Evolutionary conservation across 2,113 vertebrate species (phyloP).

Genomic region (Rhizomys pruinosus): DNA sequence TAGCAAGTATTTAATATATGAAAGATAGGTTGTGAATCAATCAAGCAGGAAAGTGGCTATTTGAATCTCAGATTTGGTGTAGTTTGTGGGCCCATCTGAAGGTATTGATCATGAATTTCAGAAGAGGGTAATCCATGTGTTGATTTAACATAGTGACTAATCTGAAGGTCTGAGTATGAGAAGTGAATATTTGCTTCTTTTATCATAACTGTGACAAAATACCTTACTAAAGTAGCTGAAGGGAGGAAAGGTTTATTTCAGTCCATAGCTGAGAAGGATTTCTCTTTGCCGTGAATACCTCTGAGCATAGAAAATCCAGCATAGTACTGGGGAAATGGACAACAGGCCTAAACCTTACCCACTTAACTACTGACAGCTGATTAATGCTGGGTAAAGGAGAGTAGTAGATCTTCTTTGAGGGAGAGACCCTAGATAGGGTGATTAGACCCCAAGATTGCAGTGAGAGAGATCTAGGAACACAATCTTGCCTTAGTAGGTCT

Average conservation of each 20-base stretch:
- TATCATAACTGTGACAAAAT: neutral
- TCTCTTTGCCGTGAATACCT: neutral
- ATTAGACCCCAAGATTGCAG: too few relatives aligned
- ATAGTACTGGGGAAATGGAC: too few relatives aligned
- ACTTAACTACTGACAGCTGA: too few relatives aligned
- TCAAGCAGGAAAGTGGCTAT: neutral
- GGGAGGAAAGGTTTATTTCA: neutral
- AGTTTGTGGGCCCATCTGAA: neutral
- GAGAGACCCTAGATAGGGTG: too few relatives aligned
- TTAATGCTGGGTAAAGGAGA: too few relatives aligned
- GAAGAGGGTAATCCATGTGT: neutral
- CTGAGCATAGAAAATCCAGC: too few relatives aligned
- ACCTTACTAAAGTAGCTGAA: neutral
- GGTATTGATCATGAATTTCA: neutral
- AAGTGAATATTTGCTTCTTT: neutral
- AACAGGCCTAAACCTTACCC: too few relatives aligned
- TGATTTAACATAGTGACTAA: neutral
- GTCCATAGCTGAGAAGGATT: neutral
- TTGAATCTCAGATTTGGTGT: neutral
- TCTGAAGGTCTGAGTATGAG: neutral
- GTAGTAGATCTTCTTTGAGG: too few relatives aligned
- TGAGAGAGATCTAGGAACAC: too few relatives aligned
- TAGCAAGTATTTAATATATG: too few relatives aligned
- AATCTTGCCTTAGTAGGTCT: too few relatives aligned
- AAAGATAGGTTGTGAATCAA: constrained; percentile 45